These are phyloP conservation scores for Thera britannica DNA, from an alignment of 2,888 invertebrate species.

Conservation along the genomic window DNA sequence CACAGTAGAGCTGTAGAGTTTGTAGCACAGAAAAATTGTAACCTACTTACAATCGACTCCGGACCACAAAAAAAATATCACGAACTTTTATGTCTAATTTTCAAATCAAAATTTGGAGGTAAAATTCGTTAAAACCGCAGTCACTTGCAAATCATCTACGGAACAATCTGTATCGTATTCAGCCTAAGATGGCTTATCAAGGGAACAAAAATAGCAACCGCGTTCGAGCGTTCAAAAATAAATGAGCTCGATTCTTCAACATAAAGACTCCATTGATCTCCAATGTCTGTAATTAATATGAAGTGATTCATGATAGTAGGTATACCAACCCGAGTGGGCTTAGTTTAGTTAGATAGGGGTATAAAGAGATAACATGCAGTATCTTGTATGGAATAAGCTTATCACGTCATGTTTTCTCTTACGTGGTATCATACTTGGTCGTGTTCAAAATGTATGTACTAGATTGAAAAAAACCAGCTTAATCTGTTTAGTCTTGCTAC, in stretches of 20 bases:
- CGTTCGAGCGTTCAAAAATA: constrained; percentile 60
- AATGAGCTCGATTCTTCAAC: constrained; percentile 56
- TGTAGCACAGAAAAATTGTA: no score
- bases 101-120: background rate
- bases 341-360: constrained; percentile 1
- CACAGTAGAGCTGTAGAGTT: no score
- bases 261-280: constrained; percentile 70
- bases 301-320: constrained; percentile 65
- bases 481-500: no score
- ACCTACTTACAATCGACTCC: no score
- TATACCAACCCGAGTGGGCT: constrained; percentile 13
- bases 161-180: constrained; percentile 4
- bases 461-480: no score
- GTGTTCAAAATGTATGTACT: no score
- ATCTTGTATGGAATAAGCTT: no score
- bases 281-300: constrained; percentile 67
- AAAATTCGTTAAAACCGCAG: background rate
- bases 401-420: no score
- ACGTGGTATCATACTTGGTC: no score
- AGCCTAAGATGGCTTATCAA: constrained; percentile 40
- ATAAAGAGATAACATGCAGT: background rate
- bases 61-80: no score
- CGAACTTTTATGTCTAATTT: no score
- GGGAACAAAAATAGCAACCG: constrained; percentile 50
- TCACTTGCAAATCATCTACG: background rate